Conservation (phyloP, 2,888 invertebrate species). For the Eupeodes latifasciatus region DNA sequence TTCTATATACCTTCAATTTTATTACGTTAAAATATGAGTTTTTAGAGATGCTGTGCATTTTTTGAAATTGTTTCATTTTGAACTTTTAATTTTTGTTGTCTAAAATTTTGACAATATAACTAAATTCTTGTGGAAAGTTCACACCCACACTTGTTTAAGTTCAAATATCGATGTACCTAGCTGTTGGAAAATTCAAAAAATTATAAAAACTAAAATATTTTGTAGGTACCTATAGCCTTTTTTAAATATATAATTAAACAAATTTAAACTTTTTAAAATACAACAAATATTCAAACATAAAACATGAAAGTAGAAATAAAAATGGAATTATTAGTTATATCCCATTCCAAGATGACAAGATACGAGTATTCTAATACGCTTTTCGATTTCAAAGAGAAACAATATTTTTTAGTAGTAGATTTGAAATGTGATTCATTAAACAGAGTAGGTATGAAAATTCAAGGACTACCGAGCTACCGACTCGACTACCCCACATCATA, state of each 20-base stretch:
- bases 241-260: too few species aligned
- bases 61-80: not conserved
- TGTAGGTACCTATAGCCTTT: too few species aligned
- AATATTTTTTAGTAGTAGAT: slow-evolving; percentile 53
- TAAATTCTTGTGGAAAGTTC: too few species aligned
- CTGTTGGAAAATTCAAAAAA: too few species aligned
- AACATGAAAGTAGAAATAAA: too few species aligned
- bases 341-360: not conserved
- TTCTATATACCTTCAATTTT: slow-evolving; percentile 29
- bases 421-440: slow-evolving; percentile 48
- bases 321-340: not conserved
- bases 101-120: too few species aligned
- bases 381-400: slow-evolving; percentile 22
- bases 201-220: too few species aligned
- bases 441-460: slow-evolving; percentile 43
- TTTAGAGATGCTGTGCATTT: slow-evolving; percentile 49
- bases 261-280: too few species aligned
- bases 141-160: too few species aligned
- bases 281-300: too few species aligned
- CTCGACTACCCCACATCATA: slow-evolving; percentile 9
- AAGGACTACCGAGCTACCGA: slow-evolving; percentile 45
- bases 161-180: too few species aligned
- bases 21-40: slow-evolving; percentile 32
- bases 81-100: too few species aligned
- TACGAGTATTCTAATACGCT: slow-evolving; percentile 60